A percentile compares a stretch with the other conserved stretches of the same genome.
These are phyloP conservation scores for Drosophila rellima DNA, from an alignment of 2,888 invertebrate genomes.

Conservation along the genomic window DNA sequence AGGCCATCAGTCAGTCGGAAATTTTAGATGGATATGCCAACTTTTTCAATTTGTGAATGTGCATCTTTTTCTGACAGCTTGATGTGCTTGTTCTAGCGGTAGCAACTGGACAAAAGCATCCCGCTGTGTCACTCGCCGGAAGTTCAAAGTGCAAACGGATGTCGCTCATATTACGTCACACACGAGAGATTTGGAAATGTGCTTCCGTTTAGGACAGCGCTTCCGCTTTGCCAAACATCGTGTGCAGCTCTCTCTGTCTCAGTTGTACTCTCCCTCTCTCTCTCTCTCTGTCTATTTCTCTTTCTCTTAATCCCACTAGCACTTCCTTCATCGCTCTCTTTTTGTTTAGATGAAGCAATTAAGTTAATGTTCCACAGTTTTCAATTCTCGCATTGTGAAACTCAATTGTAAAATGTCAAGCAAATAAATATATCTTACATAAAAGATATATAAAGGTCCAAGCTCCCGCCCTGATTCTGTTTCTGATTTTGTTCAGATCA, in stretches of 20 bases:
- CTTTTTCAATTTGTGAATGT: neutral
- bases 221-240: conserved; percentile 42
- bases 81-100: conserved; percentile 32
- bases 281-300: neutral
- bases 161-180: conserved; percentile 71
- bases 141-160: conserved; percentile 77
- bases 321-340: neutral
- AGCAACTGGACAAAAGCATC: conserved; percentile 37
- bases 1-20: conserved; percentile 13
- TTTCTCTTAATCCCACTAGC: neutral
- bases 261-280: neutral
- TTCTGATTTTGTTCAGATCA: neutral
- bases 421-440: conserved; percentile 19
- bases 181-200: conserved; percentile 62
- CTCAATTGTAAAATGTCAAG: too few relatives aligned
- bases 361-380: conserved; percentile 26
- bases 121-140: conserved; percentile 62
- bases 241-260: conserved; percentile 28
- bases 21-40: conserved; percentile 8
- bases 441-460: conserved; percentile 5
- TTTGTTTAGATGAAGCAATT: conserved; percentile 10
- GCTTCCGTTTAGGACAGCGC: conserved; percentile 45
- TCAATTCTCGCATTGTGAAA: conserved; percentile 9
- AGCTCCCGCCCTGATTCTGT: too few relatives aligned
- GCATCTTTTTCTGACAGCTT: conserved; percentile 39